Evolutionary conservation across 2,888 invertebrate species (phyloP).

Genomic region (Dermolepida albohirtum): DNA sequence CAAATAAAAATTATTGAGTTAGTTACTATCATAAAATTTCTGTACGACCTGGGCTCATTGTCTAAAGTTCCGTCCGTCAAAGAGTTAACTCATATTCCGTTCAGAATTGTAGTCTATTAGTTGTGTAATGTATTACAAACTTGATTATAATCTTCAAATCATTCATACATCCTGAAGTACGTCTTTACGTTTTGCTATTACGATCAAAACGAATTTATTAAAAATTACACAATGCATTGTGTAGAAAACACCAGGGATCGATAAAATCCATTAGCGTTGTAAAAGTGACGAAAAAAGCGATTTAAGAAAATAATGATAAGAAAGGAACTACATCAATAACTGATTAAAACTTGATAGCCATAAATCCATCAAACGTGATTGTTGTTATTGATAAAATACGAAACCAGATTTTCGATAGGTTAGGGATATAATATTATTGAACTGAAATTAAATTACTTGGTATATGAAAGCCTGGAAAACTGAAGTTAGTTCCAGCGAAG

Average conservation of each 20-base stretch:
- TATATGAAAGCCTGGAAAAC: slow-evolving; percentile 24
- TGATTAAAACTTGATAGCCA: slow-evolving; percentile 16
- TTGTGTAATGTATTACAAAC: no score
- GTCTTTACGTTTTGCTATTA: no score
- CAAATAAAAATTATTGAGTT: no score
- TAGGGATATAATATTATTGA: slow-evolving; percentile 25
- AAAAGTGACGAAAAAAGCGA: not conserved
- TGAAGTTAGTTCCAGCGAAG: slow-evolving; percentile 18
- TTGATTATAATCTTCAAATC: no score
- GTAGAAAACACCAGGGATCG: not conserved
- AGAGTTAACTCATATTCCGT: no score
- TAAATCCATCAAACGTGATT: slow-evolving; percentile 26
- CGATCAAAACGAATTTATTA: no score
- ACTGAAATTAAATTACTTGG: slow-evolving; percentile 26
- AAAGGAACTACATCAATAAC: slow-evolving; percentile 8
- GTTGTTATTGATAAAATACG: slow-evolving; percentile 15
- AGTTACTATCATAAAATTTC: no score
- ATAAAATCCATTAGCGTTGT: slow-evolving; percentile 16
- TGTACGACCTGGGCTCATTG: no score
- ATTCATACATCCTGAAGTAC: no score
- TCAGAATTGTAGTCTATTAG: no score
- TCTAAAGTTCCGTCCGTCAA: no score
- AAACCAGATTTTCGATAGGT: slow-evolving; percentile 26
- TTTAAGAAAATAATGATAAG: slow-evolving; percentile 12
- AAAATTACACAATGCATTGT: no score